A percentile compares a stretch with the other conserved stretches of the same genome.
These are phyloP conservation scores for Manis pentadactyla DNA, from an alignment of 2,797 vertebrate genomes.

Conservation along the genomic window DNA sequence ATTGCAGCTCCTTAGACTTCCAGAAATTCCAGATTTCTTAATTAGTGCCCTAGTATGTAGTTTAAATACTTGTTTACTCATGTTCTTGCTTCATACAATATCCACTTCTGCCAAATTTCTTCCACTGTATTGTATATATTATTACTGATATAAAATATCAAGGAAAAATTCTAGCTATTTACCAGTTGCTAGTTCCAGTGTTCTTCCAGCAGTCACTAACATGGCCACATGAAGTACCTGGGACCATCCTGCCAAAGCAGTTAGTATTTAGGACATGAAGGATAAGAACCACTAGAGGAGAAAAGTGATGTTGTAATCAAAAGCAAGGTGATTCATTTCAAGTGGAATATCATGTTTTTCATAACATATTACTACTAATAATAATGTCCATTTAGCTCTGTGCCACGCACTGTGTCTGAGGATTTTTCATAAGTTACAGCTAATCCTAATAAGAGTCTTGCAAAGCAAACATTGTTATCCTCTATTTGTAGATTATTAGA, in stretches of 20 bases:
- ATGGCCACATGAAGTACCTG: slow-evolving; percentile 24
- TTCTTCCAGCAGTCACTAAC: slow-evolving; percentile 40
- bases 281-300: slow-evolving; percentile 27
- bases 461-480: background rate
- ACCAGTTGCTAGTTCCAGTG: slow-evolving; percentile 16
- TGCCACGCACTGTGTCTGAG: background rate
- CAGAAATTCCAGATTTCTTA: background rate
- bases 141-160: background rate
- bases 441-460: background rate
- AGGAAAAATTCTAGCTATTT: slow-evolving; percentile 42
- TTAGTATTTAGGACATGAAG: slow-evolving; percentile 58
- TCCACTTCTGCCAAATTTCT: background rate
- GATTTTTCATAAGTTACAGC: slow-evolving; percentile 33
- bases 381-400: slow-evolving; percentile 6
- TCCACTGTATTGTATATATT: background rate
- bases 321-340: slow-evolving; percentile 47
- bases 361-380: slow-evolving; percentile 28
- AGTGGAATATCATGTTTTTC: slow-evolving; percentile 41
- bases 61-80: slow-evolving; percentile 46
- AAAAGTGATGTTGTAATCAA: slow-evolving; percentile 36
- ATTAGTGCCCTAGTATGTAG: background rate
- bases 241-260: slow-evolving; percentile 15
- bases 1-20: slow-evolving; percentile 35
- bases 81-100: slow-evolving; percentile 26
- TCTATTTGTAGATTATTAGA: background rate